Evolutionary conservation across 2,113 vertebrate genomes (phyloP).

Genomic region (Tetraodon nigroviridis): DNA sequence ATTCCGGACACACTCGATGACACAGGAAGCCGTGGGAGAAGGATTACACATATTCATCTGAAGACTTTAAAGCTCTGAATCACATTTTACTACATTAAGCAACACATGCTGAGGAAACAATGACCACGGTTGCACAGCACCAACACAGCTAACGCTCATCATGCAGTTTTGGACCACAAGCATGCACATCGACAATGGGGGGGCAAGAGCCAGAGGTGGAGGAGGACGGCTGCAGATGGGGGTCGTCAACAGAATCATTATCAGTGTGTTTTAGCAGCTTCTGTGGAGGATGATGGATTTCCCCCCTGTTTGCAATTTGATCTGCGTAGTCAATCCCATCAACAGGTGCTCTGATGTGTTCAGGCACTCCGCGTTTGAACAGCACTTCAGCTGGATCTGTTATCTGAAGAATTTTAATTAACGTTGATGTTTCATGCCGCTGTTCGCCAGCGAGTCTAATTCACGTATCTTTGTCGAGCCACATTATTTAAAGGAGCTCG

Average conservation of each 20-base stretch:
- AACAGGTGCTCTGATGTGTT: conserved; percentile 18
- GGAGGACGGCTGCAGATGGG: conserved; percentile 37
- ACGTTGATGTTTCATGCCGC: conserved; percentile 32
- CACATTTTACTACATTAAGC: conserved; percentile 45
- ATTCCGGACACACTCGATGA: conserved; percentile 44
- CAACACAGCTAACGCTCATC: conserved; percentile 41
- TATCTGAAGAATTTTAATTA: conserved; percentile 40
- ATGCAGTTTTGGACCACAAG: conserved; percentile 55
- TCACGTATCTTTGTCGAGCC: conserved; percentile 31
- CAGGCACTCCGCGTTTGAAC: conserved; percentile 37
- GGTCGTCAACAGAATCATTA: conserved; percentile 28
- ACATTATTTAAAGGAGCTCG: conserved; percentile 8
- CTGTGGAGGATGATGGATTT: conserved; percentile 34
- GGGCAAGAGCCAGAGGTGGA: conserved; percentile 30
- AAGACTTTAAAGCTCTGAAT: conserved; percentile 34
- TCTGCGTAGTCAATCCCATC: conserved; percentile 26
- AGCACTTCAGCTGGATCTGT: conserved; percentile 36
- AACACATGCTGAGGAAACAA: conserved; percentile 45
- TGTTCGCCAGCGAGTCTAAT: conserved; percentile 20
- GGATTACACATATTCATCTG: conserved; percentile 31
- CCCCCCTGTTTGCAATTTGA: conserved; percentile 36
- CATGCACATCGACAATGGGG: conserved; percentile 51
- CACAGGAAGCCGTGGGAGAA: conserved; percentile 36
- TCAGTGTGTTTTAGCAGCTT: conserved; percentile 29
- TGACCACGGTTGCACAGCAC: conserved; percentile 37